Evolutionary conservation across 1,140 invertebrate genomes (phyloP), one percentile per base, ranked within the genome.

Genomic region (Neuroterus valhalla): DNA sequence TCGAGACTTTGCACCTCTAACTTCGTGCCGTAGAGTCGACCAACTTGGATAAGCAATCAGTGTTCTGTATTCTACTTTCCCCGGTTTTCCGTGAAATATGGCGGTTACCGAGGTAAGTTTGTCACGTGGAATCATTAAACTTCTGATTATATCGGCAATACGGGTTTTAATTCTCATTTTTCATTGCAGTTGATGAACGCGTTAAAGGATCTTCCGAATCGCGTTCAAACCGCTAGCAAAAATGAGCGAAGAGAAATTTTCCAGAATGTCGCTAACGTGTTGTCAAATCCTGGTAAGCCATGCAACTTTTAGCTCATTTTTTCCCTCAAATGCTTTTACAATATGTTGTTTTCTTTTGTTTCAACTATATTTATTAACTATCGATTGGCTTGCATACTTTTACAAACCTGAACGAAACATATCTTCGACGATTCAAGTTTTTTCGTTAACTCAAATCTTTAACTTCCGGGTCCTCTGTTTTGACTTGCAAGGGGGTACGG

Each of bases 171-270:
- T 72, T 76, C 17, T 50, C 71, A 23, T 55, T 31, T 90, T 85
- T 85, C 82, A 81, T 92, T 91, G 17, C 87, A 96, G 94, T 88
- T 94, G 78, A 87, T 93, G 70, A 95, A 93, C 89, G 93, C 93
- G 80, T 90, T 96, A 77, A 96, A 95, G 84, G 95, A 96, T 91
- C 91, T 97, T 87, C 94, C 95, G 26, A 92, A 93, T 87, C 94
- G 93, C 88, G 92, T 96, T 76, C 93, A 96, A 86, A 94, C 94
- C 79, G 92, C 95, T 52, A 94, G 94, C 86, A 91, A 94, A 74
- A 95, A 94, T 79, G 94, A 95, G 80, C 92, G 96, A 80, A 92
- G 92, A 78, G 86, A 92, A 83, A 90, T 95, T 77, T 89, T 96
- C 78, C 86, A 94, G 81, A 93, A 94, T 91, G 93, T 97, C 81